phyloP scores from a whole-genome alignment of 1,140 invertebrate genomes.

The Aphidius gifuensis region DNA sequence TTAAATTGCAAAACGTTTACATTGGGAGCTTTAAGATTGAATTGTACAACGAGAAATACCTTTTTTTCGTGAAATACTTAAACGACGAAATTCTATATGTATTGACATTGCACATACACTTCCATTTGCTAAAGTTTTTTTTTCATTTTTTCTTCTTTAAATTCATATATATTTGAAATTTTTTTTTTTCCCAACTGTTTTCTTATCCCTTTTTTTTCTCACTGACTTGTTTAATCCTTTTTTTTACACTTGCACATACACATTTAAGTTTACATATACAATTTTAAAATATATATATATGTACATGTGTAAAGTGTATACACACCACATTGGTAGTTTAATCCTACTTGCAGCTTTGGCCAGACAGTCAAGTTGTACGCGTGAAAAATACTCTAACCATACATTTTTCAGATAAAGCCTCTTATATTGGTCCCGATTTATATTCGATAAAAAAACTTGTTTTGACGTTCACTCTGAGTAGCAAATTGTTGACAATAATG shows the following conservation, averaged over 20 bases:
- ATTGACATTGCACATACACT: slow-evolving; percentile 5
- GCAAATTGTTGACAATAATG: not conserved
- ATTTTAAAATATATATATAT: too few species aligned
- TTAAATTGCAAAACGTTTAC: slow-evolving; percentile 18
- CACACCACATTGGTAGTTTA: slow-evolving; percentile 5
- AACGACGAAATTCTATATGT: slow-evolving; percentile 10
- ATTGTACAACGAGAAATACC: not conserved
- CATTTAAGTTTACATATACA: too few species aligned
- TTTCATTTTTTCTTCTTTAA: too few species aligned
- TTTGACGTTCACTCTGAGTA: slow-evolving; percentile 16
- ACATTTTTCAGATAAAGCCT: slow-evolving; percentile 19
- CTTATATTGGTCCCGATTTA: slow-evolving; percentile 19
- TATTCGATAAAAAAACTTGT: slow-evolving; percentile 22
- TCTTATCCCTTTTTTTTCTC: not conserved
- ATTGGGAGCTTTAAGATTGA: not conserved
- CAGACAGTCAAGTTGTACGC: slow-evolving; percentile 8
- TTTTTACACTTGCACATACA: too few species aligned
- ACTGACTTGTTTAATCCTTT: too few species aligned
- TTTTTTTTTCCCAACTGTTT: not conserved
- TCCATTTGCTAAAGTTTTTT: not conserved
- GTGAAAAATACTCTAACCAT: slow-evolving; percentile 19
- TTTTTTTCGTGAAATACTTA: slow-evolving; percentile 11
- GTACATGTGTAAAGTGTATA: too few species aligned
- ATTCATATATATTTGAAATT: too few species aligned
- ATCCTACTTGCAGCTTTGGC: slow-evolving; percentile 16